Percentiles rank a stretch among this genome's conserved stretches.
Conservation (phyloP, 2,888 invertebrate genomes). For the Epinotia brunnichana region DNA sequence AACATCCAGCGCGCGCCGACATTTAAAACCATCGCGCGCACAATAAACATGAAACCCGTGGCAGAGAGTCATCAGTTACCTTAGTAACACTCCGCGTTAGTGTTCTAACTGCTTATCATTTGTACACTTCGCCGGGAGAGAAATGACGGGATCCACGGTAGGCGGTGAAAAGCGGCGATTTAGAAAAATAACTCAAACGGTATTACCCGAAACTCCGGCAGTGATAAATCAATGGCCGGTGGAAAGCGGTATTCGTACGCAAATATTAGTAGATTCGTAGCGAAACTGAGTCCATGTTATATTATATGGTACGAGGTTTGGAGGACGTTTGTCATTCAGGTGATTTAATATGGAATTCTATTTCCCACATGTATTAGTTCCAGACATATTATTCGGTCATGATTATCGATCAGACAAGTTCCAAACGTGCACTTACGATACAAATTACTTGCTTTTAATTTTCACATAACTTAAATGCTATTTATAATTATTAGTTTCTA, state of each 20-base stretch:
- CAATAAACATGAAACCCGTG: slow-evolving; percentile 38
- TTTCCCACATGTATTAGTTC: too few relatives aligned
- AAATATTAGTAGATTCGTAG: neutral
- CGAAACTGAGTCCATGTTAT: neutral
- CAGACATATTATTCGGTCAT: too few relatives aligned
- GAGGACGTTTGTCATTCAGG: neutral
- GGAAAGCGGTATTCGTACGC: neutral
- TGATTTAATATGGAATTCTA: neutral
- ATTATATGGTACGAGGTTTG: too few relatives aligned
- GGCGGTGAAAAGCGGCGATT: slow-evolving; percentile 44
- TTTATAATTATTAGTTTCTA: too few relatives aligned
- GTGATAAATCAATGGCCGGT: slow-evolving; percentile 35
- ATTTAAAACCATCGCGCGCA: slow-evolving; percentile 31
- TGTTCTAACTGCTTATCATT: slow-evolving; percentile 38
- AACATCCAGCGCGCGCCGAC: slow-evolving; percentile 3
- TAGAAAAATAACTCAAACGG: slow-evolving; percentile 44
- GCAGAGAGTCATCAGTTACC: slow-evolving; percentile 35
- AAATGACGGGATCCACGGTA: slow-evolving; percentile 41
- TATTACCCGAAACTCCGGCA: slow-evolving; percentile 37
- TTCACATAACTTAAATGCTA: too few relatives aligned
- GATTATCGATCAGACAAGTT: too few relatives aligned
- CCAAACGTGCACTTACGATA: too few relatives aligned
- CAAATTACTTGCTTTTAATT: too few relatives aligned
- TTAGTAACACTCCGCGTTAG: slow-evolving; percentile 39
- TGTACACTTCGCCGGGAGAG: slow-evolving; percentile 40